Base-by-base conservation (phyloP, 2,113 vertebrate species). In the Oophaga pumilio region DNA sequence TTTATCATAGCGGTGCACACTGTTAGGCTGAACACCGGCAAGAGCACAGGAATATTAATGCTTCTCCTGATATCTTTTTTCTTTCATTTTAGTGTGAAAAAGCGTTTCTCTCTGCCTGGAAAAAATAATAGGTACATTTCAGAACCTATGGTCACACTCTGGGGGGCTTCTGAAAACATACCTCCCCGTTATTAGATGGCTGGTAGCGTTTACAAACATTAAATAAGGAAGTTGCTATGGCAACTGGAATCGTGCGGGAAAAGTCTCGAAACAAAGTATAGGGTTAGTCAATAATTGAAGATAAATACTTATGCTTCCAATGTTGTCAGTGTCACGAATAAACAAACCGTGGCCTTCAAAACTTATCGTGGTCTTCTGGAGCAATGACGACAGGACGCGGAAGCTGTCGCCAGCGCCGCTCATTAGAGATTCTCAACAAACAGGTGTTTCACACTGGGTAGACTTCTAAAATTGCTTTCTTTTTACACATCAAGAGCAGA, bases 401-500 rank as follows among this genome's bases (percentile, higher is more conserved):
- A 87, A 57, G 85, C 1, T 0, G 57, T 80, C 43, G 43, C 73
- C 62, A 90, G 89, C 84, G 89, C 12, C 22, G 53, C 85, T 91
- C 85, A 90, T 93, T 92, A 93, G 85, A 91, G 90, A 94, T 93
- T 90, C 92, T 89, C 90, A 91, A 92, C 93, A 94, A 94, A 94
- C 93, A 93, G 92, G 93, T 93, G 91, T 89, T 93, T 92, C 91
- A 90, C 91, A 71, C 90, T 73, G 89, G 90, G 91, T 83, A 90
- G 91, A 76, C 93, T 94, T 93, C 91, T 93, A 89, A 93, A 93
- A 94, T 93, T 90, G 90, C 93, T 92, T 94, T 94, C 91, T 94
- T 93, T 94, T 92, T 93, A 92, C 92, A 89, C 93, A 93, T 94
- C 92, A 93, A 93, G 93, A 90, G 89, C 91, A 22, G 88, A 89